Evolutionary conservation across 2,888 invertebrate species (phyloP).

Genomic region (Oxycera nigricornis): DNA sequence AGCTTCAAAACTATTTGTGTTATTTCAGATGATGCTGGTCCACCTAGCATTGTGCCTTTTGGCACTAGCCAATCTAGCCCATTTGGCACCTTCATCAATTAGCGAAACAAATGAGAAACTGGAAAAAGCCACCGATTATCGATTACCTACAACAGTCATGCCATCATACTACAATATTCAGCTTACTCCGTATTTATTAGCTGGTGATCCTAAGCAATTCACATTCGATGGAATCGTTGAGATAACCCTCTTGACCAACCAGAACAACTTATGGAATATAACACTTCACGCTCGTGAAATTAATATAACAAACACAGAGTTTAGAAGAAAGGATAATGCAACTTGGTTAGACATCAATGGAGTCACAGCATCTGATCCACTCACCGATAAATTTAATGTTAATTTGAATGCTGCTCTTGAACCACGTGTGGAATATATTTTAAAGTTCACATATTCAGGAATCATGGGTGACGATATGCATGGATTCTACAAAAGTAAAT

Average conservation of each 20-base stretch:
- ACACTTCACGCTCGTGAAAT: slow-evolving; percentile 65
- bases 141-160: slow-evolving; percentile 58
- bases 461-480: slow-evolving; percentile 64
- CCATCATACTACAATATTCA: slow-evolving; percentile 66
- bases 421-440: slow-evolving; percentile 58
- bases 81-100: slow-evolving; percentile 46
- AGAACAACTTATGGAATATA: slow-evolving; percentile 60
- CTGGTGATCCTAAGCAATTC: slow-evolving; percentile 50
- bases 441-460: slow-evolving; percentile 63
- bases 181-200: slow-evolving; percentile 64
- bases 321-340: slow-evolving; percentile 50
- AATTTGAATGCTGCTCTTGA: slow-evolving; percentile 56
- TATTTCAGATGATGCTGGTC: slow-evolving; percentile 43
- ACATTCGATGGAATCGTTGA: slow-evolving; percentile 58
- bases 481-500: slow-evolving; percentile 64
- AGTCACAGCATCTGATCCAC: slow-evolving; percentile 50
- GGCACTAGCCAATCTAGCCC: slow-evolving; percentile 42
- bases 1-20: too few species aligned
- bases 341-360: slow-evolving; percentile 49
- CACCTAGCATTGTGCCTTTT: slow-evolving; percentile 49
- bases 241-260: slow-evolving; percentile 63
- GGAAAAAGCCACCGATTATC: slow-evolving; percentile 50
- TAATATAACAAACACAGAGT: slow-evolving; percentile 51
- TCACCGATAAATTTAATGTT: slow-evolving; percentile 62
- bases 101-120: neutral